Evolutionary conservation across 2,797 vertebrate genomes (phyloP).

Genomic region (Numenius phaeopus): DNA sequence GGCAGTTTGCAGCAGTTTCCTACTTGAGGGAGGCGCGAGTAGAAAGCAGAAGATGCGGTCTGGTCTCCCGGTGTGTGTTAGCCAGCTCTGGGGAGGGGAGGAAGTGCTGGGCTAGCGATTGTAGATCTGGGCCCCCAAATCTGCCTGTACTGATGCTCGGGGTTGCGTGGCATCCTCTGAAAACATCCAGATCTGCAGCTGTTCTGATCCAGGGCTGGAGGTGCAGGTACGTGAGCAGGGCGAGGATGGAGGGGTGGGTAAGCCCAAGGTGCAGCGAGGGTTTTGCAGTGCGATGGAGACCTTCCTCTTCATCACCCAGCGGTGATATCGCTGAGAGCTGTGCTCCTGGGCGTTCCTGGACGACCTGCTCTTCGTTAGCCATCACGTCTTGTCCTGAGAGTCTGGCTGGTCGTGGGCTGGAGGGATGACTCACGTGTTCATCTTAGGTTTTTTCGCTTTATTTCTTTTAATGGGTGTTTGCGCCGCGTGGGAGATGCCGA

Average conservation of each 20-base stretch:
- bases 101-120: fast-evolving
- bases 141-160: neutral
- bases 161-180: neutral
- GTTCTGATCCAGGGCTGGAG: fast-evolving
- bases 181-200: neutral
- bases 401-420: fast-evolving
- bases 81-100: neutral
- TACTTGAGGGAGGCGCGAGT: no score
- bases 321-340: neutral
- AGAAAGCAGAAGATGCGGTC: neutral
- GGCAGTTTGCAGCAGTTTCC: neutral
- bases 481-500: neutral
- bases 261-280: neutral
- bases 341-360: neutral
- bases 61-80: neutral
- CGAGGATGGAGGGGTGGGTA: neutral
- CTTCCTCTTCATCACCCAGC: neutral
- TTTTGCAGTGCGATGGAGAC: neutral
- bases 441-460: neutral
- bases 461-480: neutral
- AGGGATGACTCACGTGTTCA: neutral
- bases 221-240: neutral
- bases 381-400: fast-evolving
- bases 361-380: neutral
- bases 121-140: fast-evolving